Evolutionary conservation across 2,797 vertebrate genomes (phyloP).

Genomic region (Paedocypris micromegethes): DNA sequence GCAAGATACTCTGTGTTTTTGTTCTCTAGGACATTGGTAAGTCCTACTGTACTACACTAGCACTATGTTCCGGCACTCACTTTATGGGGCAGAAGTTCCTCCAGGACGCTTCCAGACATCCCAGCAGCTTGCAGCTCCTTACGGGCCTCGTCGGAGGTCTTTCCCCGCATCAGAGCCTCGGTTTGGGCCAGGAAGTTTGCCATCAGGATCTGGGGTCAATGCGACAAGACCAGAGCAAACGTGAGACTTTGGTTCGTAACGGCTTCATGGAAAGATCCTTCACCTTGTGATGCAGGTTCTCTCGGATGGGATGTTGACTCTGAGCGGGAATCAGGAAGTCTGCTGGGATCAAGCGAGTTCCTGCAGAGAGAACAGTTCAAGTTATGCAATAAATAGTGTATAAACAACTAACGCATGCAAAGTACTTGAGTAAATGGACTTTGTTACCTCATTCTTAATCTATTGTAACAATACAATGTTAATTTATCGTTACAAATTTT

Average conservation of each 20-base stretch:
- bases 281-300: constrained; percentile 93
- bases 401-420: background rate
- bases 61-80: constrained; percentile 53
- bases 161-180: constrained; percentile 94
- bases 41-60: too few species aligned
- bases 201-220: constrained; percentile 77
- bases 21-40: too few species aligned
- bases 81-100: constrained; percentile 94
- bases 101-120: constrained; percentile 74
- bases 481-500: too few species aligned
- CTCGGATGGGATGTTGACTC: constrained; percentile 87
- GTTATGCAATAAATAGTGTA: background rate
- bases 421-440: too few species aligned
- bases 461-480: too few species aligned
- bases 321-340: constrained; percentile 94
- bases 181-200: constrained; percentile 97
- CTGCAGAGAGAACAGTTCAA: constrained; percentile 57
- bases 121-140: constrained; percentile 84
- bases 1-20: too few species aligned
- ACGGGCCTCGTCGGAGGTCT: constrained; percentile 83
- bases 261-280: too few species aligned
- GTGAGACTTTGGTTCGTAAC: background rate
- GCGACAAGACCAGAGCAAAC: background rate
- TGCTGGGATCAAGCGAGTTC: constrained; percentile 91
- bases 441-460: too few species aligned